Percentiles rank a stretch among this genome's conserved stretches.
Conservation (phyloP, 2,888 invertebrate genomes). For the Phoronis australis region DNA sequence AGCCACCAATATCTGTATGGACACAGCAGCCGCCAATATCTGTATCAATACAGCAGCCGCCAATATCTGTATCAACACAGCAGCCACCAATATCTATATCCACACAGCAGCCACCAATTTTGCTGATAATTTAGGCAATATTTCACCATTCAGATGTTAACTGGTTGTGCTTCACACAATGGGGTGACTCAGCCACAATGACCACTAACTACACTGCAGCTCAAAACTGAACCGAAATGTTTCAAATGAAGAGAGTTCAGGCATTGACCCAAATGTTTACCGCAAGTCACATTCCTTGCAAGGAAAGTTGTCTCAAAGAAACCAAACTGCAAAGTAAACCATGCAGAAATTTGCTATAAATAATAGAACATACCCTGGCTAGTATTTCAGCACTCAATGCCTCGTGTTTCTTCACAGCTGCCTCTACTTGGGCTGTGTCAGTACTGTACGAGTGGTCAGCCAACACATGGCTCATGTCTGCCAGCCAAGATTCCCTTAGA, state of each 20-base stretch:
- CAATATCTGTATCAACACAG: no score
- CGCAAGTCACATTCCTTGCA: no score
- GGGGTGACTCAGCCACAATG: background rate
- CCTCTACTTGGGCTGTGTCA: conserved; percentile 87
- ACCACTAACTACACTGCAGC: background rate
- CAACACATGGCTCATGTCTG: conserved; percentile 94
- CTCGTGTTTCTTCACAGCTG: conserved; percentile 96
- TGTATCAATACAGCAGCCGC: no score
- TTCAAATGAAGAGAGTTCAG: no score
- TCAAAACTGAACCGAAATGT: background rate
- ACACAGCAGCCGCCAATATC: no score
- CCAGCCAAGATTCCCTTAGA: conserved; percentile 87
- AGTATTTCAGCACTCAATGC: conserved; percentile 95
- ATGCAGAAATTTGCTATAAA: conserved; percentile 1
- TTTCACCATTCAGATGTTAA: background rate
- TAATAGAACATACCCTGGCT: conserved; percentile 61
- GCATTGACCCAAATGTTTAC: background rate
- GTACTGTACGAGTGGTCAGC: conserved; percentile 60
- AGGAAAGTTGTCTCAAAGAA: background rate
- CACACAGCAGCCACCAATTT: no score
- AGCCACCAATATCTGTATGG: no score
- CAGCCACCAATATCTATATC: no score
- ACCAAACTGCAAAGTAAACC: background rate
- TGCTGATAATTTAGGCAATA: no score
- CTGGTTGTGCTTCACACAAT: no score